A percentile compares a stretch with the other conserved stretches of the same genome.
These are phyloP conservation scores for Eustalomyia histrio DNA, from an alignment of 2,888 invertebrate species.

Conservation along the genomic window DNA sequence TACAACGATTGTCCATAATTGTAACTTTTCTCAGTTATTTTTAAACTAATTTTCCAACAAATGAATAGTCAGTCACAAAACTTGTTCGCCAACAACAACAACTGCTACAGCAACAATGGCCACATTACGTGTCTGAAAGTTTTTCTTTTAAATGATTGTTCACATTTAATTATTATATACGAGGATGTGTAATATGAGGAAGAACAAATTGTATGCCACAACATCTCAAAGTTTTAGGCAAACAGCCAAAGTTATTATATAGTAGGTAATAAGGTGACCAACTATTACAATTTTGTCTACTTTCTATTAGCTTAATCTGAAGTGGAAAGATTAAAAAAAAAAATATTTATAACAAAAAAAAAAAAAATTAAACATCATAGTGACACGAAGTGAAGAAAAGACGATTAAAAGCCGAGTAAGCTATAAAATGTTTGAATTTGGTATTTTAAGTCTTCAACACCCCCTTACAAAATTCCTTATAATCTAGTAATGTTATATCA, in stretches of 20 bases:
- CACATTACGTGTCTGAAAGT: constrained; percentile 63
- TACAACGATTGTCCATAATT: constrained; percentile 56
- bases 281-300: not conserved
- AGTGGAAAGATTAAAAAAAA: too few relatives aligned
- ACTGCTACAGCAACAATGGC: constrained; percentile 36
- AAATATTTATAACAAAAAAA: too few relatives aligned
- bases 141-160: constrained; percentile 60
- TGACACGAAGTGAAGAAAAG: too few relatives aligned
- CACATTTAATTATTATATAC: constrained; percentile 63
- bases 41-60: not conserved
- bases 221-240: constrained; percentile 48
- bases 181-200: constrained; percentile 50
- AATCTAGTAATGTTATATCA: too few relatives aligned
- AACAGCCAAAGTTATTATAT: constrained; percentile 25
- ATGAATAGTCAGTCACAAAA: constrained; percentile 22
- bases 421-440: too few relatives aligned
- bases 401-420: too few relatives aligned
- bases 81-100: constrained; percentile 46
- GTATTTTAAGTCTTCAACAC: too few relatives aligned
- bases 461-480: too few relatives aligned
- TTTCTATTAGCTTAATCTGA: too few relatives aligned
- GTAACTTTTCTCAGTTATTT: constrained; percentile 49
- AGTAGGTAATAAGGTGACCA: not conserved
- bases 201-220: constrained; percentile 64
- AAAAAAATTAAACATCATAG: too few relatives aligned